A percentile compares a stretch with the other conserved stretches of the same genome.
These are phyloP conservation scores for Platorchestia sp. DNA, from an alignment of 1,140 invertebrate genomes.

Conservation along the genomic window DNA sequence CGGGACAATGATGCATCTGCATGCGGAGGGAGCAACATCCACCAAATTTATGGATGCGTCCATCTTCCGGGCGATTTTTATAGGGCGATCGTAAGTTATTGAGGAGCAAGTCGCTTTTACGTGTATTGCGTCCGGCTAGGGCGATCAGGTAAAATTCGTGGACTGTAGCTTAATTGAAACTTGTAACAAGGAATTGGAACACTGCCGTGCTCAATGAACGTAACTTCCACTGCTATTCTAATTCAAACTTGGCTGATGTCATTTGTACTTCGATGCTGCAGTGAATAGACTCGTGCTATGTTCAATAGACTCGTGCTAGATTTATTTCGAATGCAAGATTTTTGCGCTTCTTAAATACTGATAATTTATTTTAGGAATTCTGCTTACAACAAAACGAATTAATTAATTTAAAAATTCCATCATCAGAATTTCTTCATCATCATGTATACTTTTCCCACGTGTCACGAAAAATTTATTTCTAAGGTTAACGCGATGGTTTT, in stretches of 20 bases:
- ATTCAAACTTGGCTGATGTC: neutral
- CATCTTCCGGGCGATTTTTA: conserved; percentile 45
- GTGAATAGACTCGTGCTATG: too few species aligned
- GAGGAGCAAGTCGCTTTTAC: conserved; percentile 13
- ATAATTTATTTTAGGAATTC: neutral
- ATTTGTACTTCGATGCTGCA: neutral
- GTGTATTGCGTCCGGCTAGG: neutral
- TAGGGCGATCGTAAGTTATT: conserved; percentile 25
- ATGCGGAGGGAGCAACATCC: conserved; percentile 41
- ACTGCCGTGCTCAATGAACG: neutral
- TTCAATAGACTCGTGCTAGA: too few species aligned
- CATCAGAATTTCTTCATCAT: too few species aligned
- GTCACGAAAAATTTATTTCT: too few species aligned
- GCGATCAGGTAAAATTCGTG: neutral
- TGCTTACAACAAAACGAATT: neutral
- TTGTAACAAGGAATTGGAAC: neutral
- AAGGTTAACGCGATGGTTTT: too few species aligned
- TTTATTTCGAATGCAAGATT: neutral
- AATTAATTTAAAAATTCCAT: neutral
- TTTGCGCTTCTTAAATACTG: neutral
- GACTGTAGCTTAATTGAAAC: neutral
- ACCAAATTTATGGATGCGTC: conserved; percentile 47
- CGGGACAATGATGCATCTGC: conserved; percentile 50
- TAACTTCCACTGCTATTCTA: neutral
- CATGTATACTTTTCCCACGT: too few species aligned